Evolutionary conservation across 2,113 vertebrate species (phyloP).

Genomic region (Heterochromis multidens): DNA sequence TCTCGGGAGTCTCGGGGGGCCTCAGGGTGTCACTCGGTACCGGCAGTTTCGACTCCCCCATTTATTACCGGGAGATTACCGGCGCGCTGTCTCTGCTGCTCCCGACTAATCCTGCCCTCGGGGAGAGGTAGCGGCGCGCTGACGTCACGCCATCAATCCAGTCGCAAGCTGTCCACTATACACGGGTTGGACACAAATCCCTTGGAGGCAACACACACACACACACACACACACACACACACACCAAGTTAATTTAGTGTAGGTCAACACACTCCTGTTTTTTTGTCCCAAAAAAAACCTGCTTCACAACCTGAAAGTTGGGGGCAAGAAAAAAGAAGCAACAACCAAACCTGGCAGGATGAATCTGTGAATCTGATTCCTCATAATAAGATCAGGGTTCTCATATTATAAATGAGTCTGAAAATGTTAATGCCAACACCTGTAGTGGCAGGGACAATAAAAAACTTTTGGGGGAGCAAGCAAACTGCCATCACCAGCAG

Average conservation of each 20-base stretch:
- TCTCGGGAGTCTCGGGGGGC: constrained; percentile 21
- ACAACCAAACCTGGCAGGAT: neutral
- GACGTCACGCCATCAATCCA: constrained; percentile 73
- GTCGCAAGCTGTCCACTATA: constrained; percentile 61
- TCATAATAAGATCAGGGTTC: neutral
- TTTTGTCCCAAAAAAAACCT: neutral
- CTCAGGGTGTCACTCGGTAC: constrained; percentile 18
- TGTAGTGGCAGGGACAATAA: neutral
- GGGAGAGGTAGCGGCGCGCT: constrained; percentile 70
- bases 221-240: neutral
- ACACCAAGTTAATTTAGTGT: neutral
- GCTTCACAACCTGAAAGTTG: neutral
- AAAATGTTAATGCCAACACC: neutral
- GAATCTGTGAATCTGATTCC: neutral
- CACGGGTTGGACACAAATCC: constrained; percentile 61
- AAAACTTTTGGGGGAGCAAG: neutral
- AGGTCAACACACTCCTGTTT: neutral
- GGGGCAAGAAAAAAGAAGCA: neutral
- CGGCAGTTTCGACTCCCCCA: constrained; percentile 60
- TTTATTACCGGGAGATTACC: constrained; percentile 71
- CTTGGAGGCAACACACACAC: constrained; percentile 13
- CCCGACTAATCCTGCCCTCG: constrained; percentile 72
- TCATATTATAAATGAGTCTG: neutral
- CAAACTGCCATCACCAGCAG: neutral
- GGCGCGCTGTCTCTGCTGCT: constrained; percentile 65